Conservation (phyloP, 1,140 invertebrate species). For the Globodera ellingtonae region DNA sequence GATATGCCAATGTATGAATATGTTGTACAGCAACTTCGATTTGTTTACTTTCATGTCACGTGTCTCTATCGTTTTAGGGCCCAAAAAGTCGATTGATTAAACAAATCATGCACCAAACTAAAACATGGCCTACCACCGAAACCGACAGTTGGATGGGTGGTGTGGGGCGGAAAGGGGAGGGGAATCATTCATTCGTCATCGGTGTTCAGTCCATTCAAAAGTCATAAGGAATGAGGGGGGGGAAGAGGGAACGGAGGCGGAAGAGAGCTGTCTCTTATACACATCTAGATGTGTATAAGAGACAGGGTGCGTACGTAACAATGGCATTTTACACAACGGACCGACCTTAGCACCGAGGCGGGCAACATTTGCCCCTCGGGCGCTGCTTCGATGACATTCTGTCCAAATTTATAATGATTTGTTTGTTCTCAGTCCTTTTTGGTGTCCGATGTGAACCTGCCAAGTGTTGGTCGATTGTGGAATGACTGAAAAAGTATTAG, state of each 20-base stretch:
- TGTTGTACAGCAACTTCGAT: no score
- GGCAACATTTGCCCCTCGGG: slow-evolving; percentile 99
- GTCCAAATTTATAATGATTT: not conserved
- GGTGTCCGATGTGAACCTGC: slow-evolving; percentile 77
- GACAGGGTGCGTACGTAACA: not conserved
- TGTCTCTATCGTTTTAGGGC: no score
- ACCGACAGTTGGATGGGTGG: slow-evolving; percentile 4
- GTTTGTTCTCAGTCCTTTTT: not conserved
- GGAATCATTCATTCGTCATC: no score
- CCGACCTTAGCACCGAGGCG: slow-evolving; percentile 75
- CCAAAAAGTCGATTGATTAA: no score
- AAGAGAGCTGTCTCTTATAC: no score
- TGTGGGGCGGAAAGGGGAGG: not conserved
- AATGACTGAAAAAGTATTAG: slow-evolving; percentile 73
- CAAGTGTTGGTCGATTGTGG: slow-evolving; percentile 98
- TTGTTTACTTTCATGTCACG: no score
- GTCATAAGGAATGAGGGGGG: no score
- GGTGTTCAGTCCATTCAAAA: no score
- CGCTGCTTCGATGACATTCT: slow-evolving; percentile 82
- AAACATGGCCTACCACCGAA: not conserved
- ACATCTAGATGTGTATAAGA: no score
- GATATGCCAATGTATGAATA: no score
- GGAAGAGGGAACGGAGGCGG: no score
- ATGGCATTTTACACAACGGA: not conserved
- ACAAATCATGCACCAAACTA: no score